Conservation (phyloP, 1,140 invertebrate species). For the Calephelis virginiensis region DNA sequence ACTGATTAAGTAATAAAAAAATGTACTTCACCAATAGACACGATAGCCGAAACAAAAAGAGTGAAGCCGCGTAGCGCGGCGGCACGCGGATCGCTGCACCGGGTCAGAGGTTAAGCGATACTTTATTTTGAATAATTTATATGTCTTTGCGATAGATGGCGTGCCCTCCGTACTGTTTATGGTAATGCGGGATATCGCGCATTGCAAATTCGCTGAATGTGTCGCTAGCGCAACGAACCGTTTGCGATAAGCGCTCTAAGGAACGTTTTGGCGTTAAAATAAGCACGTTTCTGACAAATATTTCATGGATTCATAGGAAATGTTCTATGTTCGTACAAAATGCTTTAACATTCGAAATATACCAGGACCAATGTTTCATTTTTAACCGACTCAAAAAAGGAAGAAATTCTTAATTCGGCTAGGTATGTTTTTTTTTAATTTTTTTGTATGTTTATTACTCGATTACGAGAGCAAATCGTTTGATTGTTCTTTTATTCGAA, state of each 20-base stretch:
- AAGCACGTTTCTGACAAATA: conserved; percentile 47
- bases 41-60: conserved; percentile 25
- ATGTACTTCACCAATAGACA: background rate
- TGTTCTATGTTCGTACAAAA: background rate
- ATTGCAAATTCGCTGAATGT: conserved; percentile 77
- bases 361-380: too few species aligned
- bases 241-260: conserved; percentile 52
- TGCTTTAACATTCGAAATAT: too few species aligned
- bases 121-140: conserved; percentile 79
- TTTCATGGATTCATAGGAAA: conserved; percentile 27
- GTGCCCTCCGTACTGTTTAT: conserved; percentile 76
- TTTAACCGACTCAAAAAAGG: too few species aligned
- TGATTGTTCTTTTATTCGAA: too few species aligned
- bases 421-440: too few species aligned
- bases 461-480: too few species aligned
- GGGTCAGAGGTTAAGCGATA: conserved; percentile 76
- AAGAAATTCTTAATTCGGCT: too few species aligned
- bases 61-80: conserved; percentile 35
- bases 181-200: conserved; percentile 75
- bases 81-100: conserved; percentile 46
- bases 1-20: background rate
- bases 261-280: conserved; percentile 54
- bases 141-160: conserved; percentile 76
- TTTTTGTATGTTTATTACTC: too few species aligned
- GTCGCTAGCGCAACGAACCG: conserved; percentile 57